These are phyloP conservation scores for Lithophane socia DNA, from an alignment of 2,888 invertebrate genomes.

Conservation along the genomic window DNA sequence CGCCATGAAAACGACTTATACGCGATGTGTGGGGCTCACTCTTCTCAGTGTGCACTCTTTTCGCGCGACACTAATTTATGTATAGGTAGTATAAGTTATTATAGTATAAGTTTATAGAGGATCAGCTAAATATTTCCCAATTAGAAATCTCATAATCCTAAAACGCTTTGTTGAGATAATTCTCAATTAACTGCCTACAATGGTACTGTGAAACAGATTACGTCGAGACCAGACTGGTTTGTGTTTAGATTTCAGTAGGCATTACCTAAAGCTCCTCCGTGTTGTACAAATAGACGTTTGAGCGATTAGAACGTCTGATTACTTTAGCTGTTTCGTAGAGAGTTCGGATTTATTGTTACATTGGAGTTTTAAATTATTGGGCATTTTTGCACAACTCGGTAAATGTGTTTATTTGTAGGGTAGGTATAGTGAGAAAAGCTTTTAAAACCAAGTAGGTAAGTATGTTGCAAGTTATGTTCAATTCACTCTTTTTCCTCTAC, in stretches of 20 bases:
- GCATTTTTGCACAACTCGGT: neutral
- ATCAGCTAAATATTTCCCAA: neutral
- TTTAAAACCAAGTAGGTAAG: no score
- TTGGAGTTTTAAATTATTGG: constrained; percentile 9
- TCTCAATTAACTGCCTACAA: constrained; percentile 2
- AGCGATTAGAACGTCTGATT: constrained; percentile 41
- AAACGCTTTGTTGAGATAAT: constrained; percentile 24
- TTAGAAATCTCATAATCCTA: constrained; percentile 16
- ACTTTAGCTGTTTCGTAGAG: constrained; percentile 20
- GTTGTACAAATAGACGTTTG: constrained; percentile 32
- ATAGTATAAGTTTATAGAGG: neutral
- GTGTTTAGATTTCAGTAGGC: constrained; percentile 35
- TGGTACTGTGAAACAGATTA: constrained; percentile 29
- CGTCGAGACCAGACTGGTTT: constrained; percentile 16
- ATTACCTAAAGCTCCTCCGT: constrained; percentile 17
- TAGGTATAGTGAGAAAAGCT: no score
- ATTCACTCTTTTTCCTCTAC: neutral
- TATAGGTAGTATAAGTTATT: no score
- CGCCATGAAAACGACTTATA: neutral
- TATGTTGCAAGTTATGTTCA: neutral
- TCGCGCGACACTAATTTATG: neutral
- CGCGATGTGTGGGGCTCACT: neutral
- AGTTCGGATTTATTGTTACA: neutral
- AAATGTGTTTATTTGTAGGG: neutral
- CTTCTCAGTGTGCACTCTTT: neutral